Percentiles rank a stretch among this genome's conserved stretches.
Conservation (phyloP, 2,797 vertebrate genomes). For the Melanotaenia pygmaea region DNA sequence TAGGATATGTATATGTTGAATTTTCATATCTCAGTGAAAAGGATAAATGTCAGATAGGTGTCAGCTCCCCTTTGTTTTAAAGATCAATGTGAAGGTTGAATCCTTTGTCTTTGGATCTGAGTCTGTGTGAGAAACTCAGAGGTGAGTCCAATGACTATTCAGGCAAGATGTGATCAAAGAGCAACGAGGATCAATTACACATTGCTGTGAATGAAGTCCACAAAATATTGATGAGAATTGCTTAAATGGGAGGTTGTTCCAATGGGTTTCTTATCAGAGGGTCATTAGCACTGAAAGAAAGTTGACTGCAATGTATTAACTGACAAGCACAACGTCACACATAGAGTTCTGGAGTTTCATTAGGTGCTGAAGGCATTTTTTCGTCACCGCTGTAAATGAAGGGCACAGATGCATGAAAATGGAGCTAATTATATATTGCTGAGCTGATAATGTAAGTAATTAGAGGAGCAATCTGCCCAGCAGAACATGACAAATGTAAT, state of each 20-base stretch:
- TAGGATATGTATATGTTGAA: neutral
- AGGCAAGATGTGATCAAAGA: constrained; percentile 73
- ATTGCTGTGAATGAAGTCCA: constrained; percentile 60
- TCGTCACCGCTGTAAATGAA: constrained; percentile 55
- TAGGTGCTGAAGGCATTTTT: constrained; percentile 53
- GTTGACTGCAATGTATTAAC: constrained; percentile 66
- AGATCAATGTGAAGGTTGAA: constrained; percentile 53
- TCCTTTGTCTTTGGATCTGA: constrained; percentile 46
- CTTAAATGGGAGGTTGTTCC: constrained; percentile 63
- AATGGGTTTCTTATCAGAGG: constrained; percentile 68
- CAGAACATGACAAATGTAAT: constrained; percentile 45
- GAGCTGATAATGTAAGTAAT: constrained; percentile 54
- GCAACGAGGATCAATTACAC: constrained; percentile 71
- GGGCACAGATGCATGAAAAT: constrained; percentile 40
- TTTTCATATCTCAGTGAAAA: constrained; percentile 26
- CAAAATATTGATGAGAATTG: constrained; percentile 75
- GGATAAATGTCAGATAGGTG: constrained; percentile 10
- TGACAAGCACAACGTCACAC: constrained; percentile 66
- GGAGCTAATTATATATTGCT: constrained; percentile 65
- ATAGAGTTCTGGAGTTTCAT: constrained; percentile 62
- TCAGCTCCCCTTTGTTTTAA: constrained; percentile 41
- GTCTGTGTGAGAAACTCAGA: constrained; percentile 53
- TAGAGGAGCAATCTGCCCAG: constrained; percentile 19
- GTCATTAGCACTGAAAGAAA: constrained; percentile 71
- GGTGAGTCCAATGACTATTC: constrained; percentile 69